These are phyloP conservation scores for Pipistrellus nathusii DNA, from an alignment of 2,797 vertebrate species.

Conservation along the genomic window DNA sequence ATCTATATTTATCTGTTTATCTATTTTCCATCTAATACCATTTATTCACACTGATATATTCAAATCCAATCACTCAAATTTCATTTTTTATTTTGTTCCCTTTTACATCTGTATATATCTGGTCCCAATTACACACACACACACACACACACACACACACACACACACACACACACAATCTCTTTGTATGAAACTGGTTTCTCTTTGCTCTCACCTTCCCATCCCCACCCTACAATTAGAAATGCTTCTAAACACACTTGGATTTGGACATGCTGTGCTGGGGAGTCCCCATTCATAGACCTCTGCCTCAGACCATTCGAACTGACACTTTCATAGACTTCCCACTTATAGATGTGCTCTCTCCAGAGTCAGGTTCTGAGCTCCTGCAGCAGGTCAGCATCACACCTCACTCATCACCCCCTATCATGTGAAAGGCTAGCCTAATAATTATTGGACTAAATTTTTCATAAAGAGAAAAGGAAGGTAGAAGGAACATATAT, in stretches of 20 bases:
- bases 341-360: neutral
- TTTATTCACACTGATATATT: neutral
- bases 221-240: neutral
- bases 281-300: neutral
- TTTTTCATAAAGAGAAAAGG: neutral
- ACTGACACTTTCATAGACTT: neutral
- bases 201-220: neutral
- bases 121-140: neutral
- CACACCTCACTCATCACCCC: neutral
- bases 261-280: neutral
- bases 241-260: neutral
- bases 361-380: neutral
- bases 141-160: neutral
- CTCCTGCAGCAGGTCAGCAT: neutral
- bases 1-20: neutral
- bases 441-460: neutral
- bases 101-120: neutral
- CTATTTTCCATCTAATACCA: neutral
- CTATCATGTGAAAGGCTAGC: neutral
- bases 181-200: neutral
- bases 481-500: neutral
- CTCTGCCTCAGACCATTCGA: neutral
- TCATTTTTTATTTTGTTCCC: neutral
- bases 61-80: neutral
- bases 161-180: neutral